A percentile compares a stretch with the other conserved stretches of the same genome.
Evolutionary conservation across 2,113 vertebrate species (phyloP).

Genomic region (Casuarius casuarius): DNA sequence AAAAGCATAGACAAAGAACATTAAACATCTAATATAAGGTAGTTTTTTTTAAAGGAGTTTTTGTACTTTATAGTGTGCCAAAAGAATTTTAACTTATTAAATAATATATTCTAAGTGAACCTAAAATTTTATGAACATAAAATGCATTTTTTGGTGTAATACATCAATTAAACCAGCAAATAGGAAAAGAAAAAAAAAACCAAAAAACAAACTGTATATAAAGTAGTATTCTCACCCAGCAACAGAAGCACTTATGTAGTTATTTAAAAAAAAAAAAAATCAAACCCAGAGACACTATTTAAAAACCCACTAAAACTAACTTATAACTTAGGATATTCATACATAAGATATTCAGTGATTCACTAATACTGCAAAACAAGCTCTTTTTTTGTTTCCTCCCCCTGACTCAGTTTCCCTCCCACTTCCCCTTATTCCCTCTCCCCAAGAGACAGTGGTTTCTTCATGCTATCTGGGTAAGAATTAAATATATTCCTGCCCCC

Average conservation of each 20-base stretch:
- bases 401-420: not conserved
- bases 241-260: slow-evolving; percentile 81
- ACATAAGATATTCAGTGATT: slow-evolving; percentile 78
- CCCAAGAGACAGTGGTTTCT: slow-evolving; percentile 75
- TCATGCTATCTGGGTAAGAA: slow-evolving; percentile 72
- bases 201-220: slow-evolving; percentile 73
- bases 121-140: slow-evolving; percentile 87
- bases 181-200: slow-evolving; percentile 71
- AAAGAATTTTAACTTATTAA: slow-evolving; percentile 87
- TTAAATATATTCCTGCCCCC: not conserved
- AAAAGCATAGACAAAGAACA: slow-evolving; percentile 77
- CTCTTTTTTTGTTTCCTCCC: slow-evolving; percentile 6
- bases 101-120: slow-evolving; percentile 87
- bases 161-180: slow-evolving; percentile 80
- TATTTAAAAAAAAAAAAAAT: slow-evolving; percentile 35
- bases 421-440: slow-evolving; percentile 18
- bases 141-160: slow-evolving; percentile 88
- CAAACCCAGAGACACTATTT: slow-evolving; percentile 55
- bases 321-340: slow-evolving; percentile 77
- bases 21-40: slow-evolving; percentile 78
- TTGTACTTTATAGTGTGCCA: slow-evolving; percentile 84
- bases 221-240: slow-evolving; percentile 81
- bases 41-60: slow-evolving; percentile 66
- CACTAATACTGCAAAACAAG: slow-evolving; percentile 81
- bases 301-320: slow-evolving; percentile 75